phyloP scores from a whole-genome alignment of 2,797 vertebrate genomes.

The Tapera naevia region DNA sequence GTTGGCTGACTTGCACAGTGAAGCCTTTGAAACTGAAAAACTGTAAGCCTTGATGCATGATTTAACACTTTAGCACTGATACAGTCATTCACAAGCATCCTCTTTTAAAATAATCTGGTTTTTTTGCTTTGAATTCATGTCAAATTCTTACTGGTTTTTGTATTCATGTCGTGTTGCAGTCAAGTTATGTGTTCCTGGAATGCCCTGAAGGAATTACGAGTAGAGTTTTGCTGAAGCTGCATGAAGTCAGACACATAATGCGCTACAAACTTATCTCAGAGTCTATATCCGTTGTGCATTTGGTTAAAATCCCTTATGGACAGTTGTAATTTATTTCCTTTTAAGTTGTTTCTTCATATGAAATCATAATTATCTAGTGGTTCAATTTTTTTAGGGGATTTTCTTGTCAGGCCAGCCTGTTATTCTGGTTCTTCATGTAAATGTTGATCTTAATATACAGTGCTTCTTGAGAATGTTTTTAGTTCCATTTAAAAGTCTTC shows the following conservation, averaged over 20 bases:
- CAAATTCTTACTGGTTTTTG: not conserved
- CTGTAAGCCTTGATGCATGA: not conserved
- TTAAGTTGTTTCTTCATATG: not conserved
- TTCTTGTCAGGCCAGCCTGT: not conserved
- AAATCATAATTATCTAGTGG: not conserved
- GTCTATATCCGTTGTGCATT: not conserved
- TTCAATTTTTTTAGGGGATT: not conserved
- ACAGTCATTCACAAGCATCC: not conserved
- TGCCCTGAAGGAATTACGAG: not conserved
- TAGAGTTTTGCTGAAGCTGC: not conserved
- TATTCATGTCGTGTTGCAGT: not conserved
- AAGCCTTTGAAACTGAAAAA: constrained; percentile 4
- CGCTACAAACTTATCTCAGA: not conserved
- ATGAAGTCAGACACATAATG: not conserved
- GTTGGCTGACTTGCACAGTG: not conserved
- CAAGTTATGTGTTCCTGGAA: not conserved
- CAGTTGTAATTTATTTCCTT: not conserved
- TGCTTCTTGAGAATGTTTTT: not conserved
- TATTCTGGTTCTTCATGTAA: not conserved
- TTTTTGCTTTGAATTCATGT: not conserved
- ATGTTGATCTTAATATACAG: not conserved
- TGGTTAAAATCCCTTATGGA: not conserved
- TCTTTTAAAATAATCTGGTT: not conserved
- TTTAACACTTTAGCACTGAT: constrained; percentile 42
- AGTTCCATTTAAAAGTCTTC: constrained; percentile 6